Conservation (phyloP, 2,888 invertebrate species). For the Troides oblongomaculatus region DNA sequence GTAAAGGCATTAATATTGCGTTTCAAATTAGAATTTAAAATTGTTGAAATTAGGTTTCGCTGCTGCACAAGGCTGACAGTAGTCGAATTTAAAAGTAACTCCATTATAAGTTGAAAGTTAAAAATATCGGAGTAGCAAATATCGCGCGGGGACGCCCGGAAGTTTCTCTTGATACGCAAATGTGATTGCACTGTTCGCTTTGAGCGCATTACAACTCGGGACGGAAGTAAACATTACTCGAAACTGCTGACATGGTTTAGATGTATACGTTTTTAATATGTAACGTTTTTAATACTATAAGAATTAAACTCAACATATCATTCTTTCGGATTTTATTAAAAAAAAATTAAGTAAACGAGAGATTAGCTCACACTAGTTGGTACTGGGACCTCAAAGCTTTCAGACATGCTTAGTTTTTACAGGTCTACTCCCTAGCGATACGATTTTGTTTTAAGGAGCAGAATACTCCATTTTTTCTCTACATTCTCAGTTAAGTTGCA, state of each 20-base stretch:
- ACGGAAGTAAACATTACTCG: conserved; percentile 51
- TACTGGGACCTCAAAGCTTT: too few relatives aligned
- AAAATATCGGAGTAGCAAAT: conserved; percentile 61
- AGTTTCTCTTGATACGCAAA: conserved; percentile 60
- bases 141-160: conserved; percentile 50
- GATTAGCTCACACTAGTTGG: too few relatives aligned
- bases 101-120: conserved; percentile 67
- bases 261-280: neutral
- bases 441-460: too few relatives aligned
- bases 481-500: too few relatives aligned
- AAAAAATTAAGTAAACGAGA: too few relatives aligned
- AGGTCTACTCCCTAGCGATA: too few relatives aligned
- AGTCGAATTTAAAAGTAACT: conserved; percentile 65
- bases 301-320: too few relatives aligned
- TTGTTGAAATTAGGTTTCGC: conserved; percentile 3
- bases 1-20: conserved; percentile 1
- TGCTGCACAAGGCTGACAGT: conserved; percentile 4
- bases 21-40: conserved; percentile 13
- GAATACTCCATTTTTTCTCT: too few relatives aligned
- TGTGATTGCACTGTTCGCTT: conserved; percentile 58
- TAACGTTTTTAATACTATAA: neutral
- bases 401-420: too few relatives aligned
- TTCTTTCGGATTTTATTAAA: too few relatives aligned
- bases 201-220: conserved; percentile 60
- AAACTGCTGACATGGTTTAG: neutral